phyloP scores from a whole-genome alignment of 2,888 invertebrate species.

The Tricholauxania praeusta region DNA sequence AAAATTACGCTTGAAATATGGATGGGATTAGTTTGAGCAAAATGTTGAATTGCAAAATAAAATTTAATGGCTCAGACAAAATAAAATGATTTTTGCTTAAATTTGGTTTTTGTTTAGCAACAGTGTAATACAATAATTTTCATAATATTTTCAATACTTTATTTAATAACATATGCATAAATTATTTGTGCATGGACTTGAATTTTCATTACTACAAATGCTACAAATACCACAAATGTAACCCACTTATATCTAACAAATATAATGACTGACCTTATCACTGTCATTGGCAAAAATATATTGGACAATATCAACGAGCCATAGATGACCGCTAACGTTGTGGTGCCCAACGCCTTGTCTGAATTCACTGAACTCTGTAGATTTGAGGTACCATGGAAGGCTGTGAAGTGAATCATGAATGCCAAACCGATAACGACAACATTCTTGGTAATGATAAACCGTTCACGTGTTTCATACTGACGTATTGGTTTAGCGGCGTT shows the following conservation, averaged over 20 bases:
- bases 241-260: background rate
- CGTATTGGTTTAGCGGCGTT: constrained; percentile 43
- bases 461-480: constrained; percentile 73
- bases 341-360: constrained; percentile 84
- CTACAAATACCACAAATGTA: background rate
- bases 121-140: no score
- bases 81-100: no score
- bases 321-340: constrained; percentile 87
- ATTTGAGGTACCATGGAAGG: constrained; percentile 88
- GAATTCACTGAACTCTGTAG: constrained; percentile 88
- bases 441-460: constrained; percentile 85
- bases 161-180: background rate
- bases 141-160: no score
- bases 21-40: no score
- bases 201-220: background rate
- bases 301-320: constrained; percentile 90
- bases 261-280: constrained; percentile 77
- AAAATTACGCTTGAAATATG: no score
- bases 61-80: no score
- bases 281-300: constrained; percentile 85
- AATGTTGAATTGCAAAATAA: no score
- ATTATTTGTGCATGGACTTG: background rate
- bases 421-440: constrained; percentile 86
- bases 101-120: no score
- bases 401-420: constrained; percentile 93